These are phyloP conservation scores for Desmodus rotundus DNA, from an alignment of 2,113 vertebrate species.

Conservation along the genomic window DNA sequence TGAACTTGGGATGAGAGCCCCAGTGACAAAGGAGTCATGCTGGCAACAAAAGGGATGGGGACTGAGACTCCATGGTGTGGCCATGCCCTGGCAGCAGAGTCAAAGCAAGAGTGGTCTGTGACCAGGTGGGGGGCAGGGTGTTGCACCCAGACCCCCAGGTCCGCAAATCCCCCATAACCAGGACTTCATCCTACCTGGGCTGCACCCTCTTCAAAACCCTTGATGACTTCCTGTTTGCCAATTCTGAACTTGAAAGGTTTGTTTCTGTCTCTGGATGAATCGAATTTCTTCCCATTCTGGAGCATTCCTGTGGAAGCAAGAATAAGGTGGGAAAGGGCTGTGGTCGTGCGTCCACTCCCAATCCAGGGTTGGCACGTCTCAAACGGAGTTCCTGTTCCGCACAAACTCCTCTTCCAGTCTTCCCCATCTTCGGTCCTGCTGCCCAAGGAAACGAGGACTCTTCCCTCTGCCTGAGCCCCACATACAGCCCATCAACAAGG, in stretches of 20 bases:
- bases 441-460: not conserved
- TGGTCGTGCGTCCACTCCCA: not conserved
- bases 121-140: not conserved
- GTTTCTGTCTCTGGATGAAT: conserved; percentile 99
- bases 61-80: not conserved
- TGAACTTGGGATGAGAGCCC: not conserved
- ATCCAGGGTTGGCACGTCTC: not conserved
- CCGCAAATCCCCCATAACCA: not conserved
- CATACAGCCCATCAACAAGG: not conserved
- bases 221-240: conserved; percentile 96
- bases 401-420: not conserved
- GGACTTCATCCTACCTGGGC: conserved; percentile 86
- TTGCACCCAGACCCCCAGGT: not conserved
- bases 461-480: not conserved
- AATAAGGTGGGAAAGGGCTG: not conserved
- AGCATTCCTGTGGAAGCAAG: conserved; percentile 88
- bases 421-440: not conserved
- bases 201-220: conserved; percentile 97
- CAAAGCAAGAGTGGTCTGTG: not conserved
- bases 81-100: not conserved
- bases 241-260: conserved; percentile 98
- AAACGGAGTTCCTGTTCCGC: not conserved
- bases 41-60: not conserved
- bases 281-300: conserved; percentile 99
- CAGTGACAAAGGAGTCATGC: not conserved